Base-by-base conservation (phyloP, 2,888 invertebrate species). In the Phoronis australis region DNA sequence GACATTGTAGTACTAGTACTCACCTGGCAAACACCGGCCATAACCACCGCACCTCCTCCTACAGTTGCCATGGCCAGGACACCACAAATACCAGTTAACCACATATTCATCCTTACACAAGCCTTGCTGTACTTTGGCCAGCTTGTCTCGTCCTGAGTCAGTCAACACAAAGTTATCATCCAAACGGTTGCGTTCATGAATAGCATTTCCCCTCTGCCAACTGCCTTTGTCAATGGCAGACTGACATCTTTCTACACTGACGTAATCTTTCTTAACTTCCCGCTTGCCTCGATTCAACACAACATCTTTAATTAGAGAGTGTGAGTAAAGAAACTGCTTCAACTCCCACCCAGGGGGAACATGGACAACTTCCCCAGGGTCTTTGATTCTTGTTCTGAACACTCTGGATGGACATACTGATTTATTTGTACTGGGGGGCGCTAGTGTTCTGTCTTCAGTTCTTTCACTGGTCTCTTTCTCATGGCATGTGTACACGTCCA, bases 31-130 rank as follows among this genome's bases (percentile, higher is more conserved):
- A 57, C 70, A 71, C 21, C 47, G 51, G 3, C 70, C 70, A 51
- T 54, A 65, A 23, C 66, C 68, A 9, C 70, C 70, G 61, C 70
- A 71, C 35, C 56, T 61, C n/a, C 70, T 41, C 37, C 44, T 52
- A 55, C 70, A 71, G 56, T 71, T 71, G 6, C 68, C 66, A 48
- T 61, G 61, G 6, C 70, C 70, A 12, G 70, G 69, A 52, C 70
- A 71, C 65, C 66, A 71, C 58, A 71, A 52, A 54, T 71, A 69
- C 68, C 69, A 68, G 53, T 67, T 68, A 21, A 71, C 70, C 4
- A 65, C 68, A 54, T 65, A 67, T 50, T 66, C 68, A 53, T 71
- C 68, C 31, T 66, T 48, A 1, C 52, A 49, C 37, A 52, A 47
- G 22, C 61, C 55, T 23, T 55, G 48, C 23, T 59, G 56, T 23